phyloP scores from a whole-genome alignment of 2,797 vertebrate species.

The Sorex maritimensis region DNA sequence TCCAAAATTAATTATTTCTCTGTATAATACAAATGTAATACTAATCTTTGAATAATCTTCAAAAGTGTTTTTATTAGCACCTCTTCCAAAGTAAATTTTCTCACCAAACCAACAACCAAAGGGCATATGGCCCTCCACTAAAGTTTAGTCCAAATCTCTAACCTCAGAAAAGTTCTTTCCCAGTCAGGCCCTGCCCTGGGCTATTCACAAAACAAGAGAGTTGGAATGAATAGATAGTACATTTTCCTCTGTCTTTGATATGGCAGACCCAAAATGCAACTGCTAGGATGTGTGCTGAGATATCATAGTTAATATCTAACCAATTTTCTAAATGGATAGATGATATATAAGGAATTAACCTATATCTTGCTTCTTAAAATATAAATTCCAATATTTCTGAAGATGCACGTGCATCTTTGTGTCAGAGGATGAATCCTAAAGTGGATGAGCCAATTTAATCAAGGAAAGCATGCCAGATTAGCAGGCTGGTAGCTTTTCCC shows the following conservation, averaged over 20 bases:
- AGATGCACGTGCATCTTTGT: not conserved
- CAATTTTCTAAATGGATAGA: conserved; percentile 30
- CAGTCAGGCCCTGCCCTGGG: not conserved
- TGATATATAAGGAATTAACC: conserved; percentile 19
- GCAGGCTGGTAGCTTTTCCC: conserved; percentile 41
- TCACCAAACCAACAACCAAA: too few relatives aligned
- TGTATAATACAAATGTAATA: too few relatives aligned
- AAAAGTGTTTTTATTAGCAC: too few relatives aligned
- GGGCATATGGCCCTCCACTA: too few relatives aligned
- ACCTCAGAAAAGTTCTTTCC: not conserved
- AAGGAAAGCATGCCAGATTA: conserved; percentile 13
- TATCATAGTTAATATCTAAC: conserved; percentile 25
- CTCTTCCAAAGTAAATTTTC: too few relatives aligned
- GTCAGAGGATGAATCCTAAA: conserved; percentile 48
- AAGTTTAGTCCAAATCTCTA: conserved; percentile 3
- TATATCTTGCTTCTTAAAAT: conserved; percentile 50
- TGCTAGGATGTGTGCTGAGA: not conserved
- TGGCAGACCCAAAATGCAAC: not conserved
- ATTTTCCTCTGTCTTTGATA: conserved; percentile 33
- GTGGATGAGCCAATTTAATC: conserved; percentile 1
- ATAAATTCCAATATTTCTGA: too few relatives aligned
- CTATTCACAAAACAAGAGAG: conserved; percentile 15
- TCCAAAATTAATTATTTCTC: not conserved
- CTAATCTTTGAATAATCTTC: too few relatives aligned
- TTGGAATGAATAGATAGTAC: not conserved